Evolutionary conservation across 2,113 vertebrate genomes (phyloP).

Genomic region (Mustela lutreola): DNA sequence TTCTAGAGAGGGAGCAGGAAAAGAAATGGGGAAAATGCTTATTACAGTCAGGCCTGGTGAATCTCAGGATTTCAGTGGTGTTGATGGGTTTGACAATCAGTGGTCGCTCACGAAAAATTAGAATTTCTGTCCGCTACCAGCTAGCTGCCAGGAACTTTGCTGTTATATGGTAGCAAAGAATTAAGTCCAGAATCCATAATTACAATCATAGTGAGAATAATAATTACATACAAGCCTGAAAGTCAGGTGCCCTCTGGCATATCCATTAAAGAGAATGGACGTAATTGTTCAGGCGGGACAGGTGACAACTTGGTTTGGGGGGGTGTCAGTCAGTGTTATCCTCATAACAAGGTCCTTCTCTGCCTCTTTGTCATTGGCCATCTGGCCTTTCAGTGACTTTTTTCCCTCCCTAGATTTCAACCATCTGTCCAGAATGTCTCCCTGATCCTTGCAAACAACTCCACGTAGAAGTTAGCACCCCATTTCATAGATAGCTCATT

Average conservation of each 20-base stretch:
- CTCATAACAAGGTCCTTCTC: fast-evolving
- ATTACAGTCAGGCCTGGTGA: not conserved
- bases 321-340: not conserved
- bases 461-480: not conserved
- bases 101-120: not conserved
- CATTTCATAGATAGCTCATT: not conserved
- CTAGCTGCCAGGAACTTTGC: not conserved
- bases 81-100: not conserved
- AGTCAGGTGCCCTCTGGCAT: not conserved
- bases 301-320: not conserved
- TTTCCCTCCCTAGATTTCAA: not conserved
- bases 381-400: not conserved
- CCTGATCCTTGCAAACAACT: not conserved
- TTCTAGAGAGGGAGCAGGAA: slow-evolving; percentile 48
- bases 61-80: not conserved
- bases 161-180: not conserved
- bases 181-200: not conserved
- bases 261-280: not conserved
- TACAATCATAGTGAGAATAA: not conserved
- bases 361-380: not conserved
- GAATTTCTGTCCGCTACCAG: not conserved
- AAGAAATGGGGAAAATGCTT: not conserved
- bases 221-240: not conserved
- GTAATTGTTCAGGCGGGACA: not conserved
- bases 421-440: not conserved